phyloP scores from a whole-genome alignment of 2,113 vertebrate species.

The Hemichromis elongatus region DNA sequence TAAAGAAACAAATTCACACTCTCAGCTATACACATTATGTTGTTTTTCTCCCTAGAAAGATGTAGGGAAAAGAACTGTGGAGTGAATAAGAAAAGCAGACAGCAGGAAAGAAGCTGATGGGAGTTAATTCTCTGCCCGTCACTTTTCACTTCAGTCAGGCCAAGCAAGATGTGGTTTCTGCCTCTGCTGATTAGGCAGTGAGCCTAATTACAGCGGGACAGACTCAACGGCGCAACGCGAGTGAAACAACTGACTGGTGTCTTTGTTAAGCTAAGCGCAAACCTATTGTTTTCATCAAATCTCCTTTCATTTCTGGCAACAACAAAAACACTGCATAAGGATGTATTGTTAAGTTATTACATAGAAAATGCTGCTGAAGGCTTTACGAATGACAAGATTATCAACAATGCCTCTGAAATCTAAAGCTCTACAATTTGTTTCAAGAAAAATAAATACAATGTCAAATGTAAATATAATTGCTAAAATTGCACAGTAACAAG shows the following conservation, averaged over 20 bases:
- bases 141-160: conserved; percentile 16
- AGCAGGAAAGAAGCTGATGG: conserved; percentile 11
- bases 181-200: conserved; percentile 33
- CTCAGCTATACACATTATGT: not conserved
- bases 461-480: not conserved
- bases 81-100: not conserved
- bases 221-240: not conserved
- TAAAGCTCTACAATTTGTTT: not conserved
- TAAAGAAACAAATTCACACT: conserved; percentile 18
- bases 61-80: not conserved
- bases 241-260: not conserved
- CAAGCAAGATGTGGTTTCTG: conserved; percentile 14
- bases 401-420: not conserved
- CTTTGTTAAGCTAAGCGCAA: not conserved
- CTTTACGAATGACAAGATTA: not conserved
- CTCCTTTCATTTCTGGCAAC: not conserved
- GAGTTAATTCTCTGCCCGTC: conserved; percentile 17
- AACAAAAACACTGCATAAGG: not conserved
- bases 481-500: not conserved
- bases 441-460: not conserved
- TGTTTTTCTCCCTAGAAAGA: conserved; percentile 23
- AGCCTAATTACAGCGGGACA: not conserved
- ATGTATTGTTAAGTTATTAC: not conserved
- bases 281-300: not conserved
- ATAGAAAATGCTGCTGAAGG: not conserved